Base-by-base conservation (phyloP, 2,888 invertebrate species). In the Dascillus cervinus region DNA sequence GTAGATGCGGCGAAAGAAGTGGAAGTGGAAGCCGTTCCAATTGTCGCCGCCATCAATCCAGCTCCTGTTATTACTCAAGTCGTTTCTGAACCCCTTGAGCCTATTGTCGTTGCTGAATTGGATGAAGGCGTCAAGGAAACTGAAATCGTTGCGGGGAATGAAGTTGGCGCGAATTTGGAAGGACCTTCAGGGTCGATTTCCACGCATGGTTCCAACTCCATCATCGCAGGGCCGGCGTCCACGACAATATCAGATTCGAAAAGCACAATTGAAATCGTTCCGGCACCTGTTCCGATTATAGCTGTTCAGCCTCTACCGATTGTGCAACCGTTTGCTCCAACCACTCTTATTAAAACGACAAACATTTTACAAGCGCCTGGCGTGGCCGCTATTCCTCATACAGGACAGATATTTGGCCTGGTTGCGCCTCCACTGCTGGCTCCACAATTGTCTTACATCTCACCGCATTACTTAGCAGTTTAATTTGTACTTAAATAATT, bases 141-240 rank as follows among this genome's bases (percentile, higher is more conserved):
- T 26, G 46, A 48, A 11, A 50, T 49, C 12, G 46, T 53, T 11
- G 48, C 53, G 4, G 47, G 51, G 29, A 41, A 50, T 3, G 37
- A 47, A n/a, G 55, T 54, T 38, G 47, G 44, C 12, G 46, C 56
- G 3, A 51, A 54, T 30, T 41, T 62, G 9, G 39, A 55, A 12
- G 62, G 60, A 3, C 60, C 62, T 9, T 61, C 60, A 3, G 60
- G 62, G 13, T 51, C 53, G 9, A 60, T 62, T 31, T 47, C 51
- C 1, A 58, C 54, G 0, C 49, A 53, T 26, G 62, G 60, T 9
- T 56, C 55, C 1, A 50, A 52, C 21, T 55, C 59, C 3, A 47
- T 62, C 4, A 43, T 62, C 11, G 55, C 60, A 20, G 62, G 62
- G 4, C 60, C 62, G 20, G 52, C 60, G 12, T 62, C 62, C 3